Evolutionary conservation across 2,888 invertebrate genomes (phyloP).

Genomic region (Hartigia nigra): DNA sequence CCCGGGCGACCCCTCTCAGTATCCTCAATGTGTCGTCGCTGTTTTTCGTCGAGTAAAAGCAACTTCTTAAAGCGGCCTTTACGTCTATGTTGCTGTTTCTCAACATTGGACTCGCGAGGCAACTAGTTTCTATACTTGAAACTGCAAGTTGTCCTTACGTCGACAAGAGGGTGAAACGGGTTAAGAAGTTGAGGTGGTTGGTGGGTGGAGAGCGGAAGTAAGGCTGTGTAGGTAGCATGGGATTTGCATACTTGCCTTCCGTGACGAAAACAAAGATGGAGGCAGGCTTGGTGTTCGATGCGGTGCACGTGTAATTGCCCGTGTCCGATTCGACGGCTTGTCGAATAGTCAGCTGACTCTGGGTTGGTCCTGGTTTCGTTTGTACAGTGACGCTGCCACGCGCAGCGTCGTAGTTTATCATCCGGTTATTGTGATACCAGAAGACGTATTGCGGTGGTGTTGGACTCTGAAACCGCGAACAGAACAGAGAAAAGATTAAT

Average conservation of each 20-base stretch:
- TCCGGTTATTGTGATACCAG: slow-evolving; percentile 94
- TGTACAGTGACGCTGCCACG: slow-evolving; percentile 85
- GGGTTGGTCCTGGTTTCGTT: slow-evolving; percentile 87
- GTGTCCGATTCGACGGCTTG: slow-evolving; percentile 87
- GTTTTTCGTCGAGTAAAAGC: background rate
- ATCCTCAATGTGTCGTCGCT: background rate
- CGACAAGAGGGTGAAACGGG: background rate
- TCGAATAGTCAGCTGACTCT: slow-evolving; percentile 85
- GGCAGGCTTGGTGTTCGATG: slow-evolving; percentile 89
- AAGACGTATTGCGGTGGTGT: slow-evolving; percentile 94
- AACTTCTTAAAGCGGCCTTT: background rate
- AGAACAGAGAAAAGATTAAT: background rate
- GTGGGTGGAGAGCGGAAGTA: background rate
- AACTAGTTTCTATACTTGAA: background rate
- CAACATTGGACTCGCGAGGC: background rate
- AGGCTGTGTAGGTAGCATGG: background rate
- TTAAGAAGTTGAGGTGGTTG: background rate
- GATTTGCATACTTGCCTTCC: slow-evolving; percentile 75
- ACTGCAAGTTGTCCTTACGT: background rate
- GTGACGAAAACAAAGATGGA: slow-evolving; percentile 91
- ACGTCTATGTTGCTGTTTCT: background rate
- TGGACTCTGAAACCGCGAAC: slow-evolving; percentile 77
- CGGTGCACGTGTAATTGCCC: slow-evolving; percentile 92
- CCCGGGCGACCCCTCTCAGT: background rate
- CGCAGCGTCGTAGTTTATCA: slow-evolving; percentile 92